These are phyloP conservation scores for Monochamus alternatus DNA, from an alignment of 2,888 invertebrate species.

Conservation along the genomic window DNA sequence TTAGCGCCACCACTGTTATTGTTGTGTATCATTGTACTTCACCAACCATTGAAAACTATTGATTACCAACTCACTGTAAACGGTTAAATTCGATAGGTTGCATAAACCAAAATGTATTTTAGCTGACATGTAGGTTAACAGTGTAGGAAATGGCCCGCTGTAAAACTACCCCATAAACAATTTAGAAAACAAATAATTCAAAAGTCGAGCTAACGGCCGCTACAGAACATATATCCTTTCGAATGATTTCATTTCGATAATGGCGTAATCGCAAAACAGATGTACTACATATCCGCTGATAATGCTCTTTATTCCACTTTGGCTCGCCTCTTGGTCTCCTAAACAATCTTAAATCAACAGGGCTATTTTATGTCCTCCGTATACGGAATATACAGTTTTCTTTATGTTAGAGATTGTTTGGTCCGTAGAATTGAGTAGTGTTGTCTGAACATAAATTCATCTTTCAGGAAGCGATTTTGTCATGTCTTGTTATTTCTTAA, in stretches of 20 bases:
- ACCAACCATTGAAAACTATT: conserved; percentile 6
- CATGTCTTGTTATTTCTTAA: too few relatives aligned
- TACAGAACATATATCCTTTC: conserved; percentile 35
- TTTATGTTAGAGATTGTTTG: neutral
- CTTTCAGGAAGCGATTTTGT: too few relatives aligned
- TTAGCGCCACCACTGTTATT: neutral
- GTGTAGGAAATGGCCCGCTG: conserved; percentile 10
- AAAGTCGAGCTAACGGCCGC: conserved; percentile 20
- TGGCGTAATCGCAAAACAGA: conserved; percentile 44
- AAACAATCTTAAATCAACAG: conserved; percentile 30
- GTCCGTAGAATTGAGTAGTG: neutral
- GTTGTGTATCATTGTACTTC: conserved; percentile 7
- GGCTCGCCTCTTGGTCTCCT: conserved; percentile 38
- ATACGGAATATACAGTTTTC: conserved; percentile 13
- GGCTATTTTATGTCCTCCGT: conserved; percentile 7
- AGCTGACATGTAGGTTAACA: neutral
- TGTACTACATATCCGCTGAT: conserved; percentile 45
- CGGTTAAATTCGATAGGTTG: conserved; percentile 6
- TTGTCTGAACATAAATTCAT: too few relatives aligned
- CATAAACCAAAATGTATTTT: neutral
- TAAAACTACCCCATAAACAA: conserved; percentile 35
- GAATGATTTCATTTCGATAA: conserved; percentile 47
- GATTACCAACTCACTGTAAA: conserved; percentile 1
- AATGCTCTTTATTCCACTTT: conserved; percentile 39
- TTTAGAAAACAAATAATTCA: conserved; percentile 34